These are phyloP conservation scores for Mus minutoides DNA, from an alignment of 2,797 vertebrate species.

Conservation along the genomic window DNA sequence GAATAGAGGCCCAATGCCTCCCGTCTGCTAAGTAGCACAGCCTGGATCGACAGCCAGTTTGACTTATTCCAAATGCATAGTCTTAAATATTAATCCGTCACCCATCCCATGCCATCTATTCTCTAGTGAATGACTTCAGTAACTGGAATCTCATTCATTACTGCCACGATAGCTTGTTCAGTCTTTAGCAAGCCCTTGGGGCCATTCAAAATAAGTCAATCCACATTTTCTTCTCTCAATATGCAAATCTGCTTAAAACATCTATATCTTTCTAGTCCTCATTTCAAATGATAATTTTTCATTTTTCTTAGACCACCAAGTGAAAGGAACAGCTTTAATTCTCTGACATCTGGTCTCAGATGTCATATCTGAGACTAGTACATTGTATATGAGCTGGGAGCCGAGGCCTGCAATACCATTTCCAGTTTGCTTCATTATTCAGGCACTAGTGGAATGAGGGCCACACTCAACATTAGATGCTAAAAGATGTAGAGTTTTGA, in stretches of 20 bases:
- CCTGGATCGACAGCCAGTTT: constrained; percentile 15
- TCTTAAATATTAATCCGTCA: constrained; percentile 62
- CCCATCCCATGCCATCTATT: constrained; percentile 30
- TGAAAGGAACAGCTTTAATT: neutral
- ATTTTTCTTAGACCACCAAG: constrained; percentile 53
- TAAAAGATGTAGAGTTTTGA: neutral
- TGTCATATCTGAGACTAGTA: neutral
- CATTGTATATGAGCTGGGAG: neutral
- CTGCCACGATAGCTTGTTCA: constrained; percentile 66
- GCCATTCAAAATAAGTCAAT: constrained; percentile 52
- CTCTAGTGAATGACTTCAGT: constrained; percentile 55
- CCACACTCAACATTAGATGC: neutral
- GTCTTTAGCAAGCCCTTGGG: constrained; percentile 68
- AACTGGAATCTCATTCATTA: constrained; percentile 71
- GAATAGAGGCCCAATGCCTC: constrained; percentile 2
- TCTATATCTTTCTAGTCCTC: constrained; percentile 67
- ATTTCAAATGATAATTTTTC: constrained; percentile 63
- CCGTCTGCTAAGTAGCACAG: neutral
- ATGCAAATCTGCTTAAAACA: constrained; percentile 72
- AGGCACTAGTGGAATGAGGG: no score
- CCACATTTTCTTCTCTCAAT: constrained; percentile 63
- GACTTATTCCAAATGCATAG: constrained; percentile 43
- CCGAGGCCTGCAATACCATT: neutral
- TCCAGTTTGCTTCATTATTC: neutral
- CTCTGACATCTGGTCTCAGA: neutral